Conservation (phyloP, 2,113 vertebrate species). For the Stigmatopora nigra region DNA sequence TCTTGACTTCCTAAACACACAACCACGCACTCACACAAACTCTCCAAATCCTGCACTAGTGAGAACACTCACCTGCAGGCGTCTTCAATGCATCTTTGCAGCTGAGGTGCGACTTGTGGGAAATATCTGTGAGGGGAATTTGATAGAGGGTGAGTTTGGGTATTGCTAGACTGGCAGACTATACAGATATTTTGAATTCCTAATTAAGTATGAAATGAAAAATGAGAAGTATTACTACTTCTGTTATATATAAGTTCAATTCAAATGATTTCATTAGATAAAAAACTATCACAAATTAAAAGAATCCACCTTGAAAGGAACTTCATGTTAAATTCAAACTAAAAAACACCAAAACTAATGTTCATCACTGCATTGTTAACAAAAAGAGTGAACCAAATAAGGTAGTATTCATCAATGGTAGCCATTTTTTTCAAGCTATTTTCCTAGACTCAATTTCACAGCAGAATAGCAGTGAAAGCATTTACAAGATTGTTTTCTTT, state of each 20-base stretch:
- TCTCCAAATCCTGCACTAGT: conserved; percentile 2
- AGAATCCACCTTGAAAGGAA: no score
- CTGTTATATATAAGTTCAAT: no score
- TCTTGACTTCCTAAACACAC: conserved; percentile 38
- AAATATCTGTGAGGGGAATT: conserved; percentile 16
- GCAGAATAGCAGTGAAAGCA: neutral
- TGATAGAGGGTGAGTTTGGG: neutral
- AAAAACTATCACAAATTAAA: no score
- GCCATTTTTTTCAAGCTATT: no score
- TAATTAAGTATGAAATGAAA: neutral
- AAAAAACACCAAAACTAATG: no score
- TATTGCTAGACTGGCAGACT: neutral
- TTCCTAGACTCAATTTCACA: neutral
- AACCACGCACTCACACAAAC: conserved; percentile 20
- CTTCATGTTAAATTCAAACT: no score
- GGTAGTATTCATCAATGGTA: no score
- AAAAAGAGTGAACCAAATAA: no score
- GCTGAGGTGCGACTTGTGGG: conserved; percentile 15
- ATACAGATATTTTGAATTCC: neutral
- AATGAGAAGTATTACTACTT: no score
- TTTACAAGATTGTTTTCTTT: neutral
- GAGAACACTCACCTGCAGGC: conserved; percentile 7
- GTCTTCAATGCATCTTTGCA: conserved; percentile 7
- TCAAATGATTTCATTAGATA: no score
- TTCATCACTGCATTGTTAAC: no score